Conservation (phyloP, 2,888 invertebrate species). For the Pilophorus perplexus region DNA sequence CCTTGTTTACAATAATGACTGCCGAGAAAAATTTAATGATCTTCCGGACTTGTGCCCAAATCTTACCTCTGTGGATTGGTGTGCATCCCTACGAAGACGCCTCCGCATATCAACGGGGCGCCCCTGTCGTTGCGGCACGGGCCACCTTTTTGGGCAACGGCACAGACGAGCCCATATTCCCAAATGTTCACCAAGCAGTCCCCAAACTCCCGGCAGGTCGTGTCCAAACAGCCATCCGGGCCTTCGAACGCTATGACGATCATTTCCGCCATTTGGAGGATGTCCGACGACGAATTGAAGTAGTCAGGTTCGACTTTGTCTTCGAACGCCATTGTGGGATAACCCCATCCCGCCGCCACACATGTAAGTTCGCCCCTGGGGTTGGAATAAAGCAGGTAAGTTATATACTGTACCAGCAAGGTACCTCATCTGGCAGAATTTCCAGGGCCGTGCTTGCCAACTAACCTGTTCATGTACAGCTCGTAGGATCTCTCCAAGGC, state of each 20-base stretch:
- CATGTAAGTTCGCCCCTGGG: too few relatives aligned
- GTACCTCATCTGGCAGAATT: too few relatives aligned
- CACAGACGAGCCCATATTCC: conserved; percentile 35
- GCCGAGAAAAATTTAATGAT: background rate
- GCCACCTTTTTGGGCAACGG: conserved; percentile 8
- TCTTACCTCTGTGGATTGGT: background rate
- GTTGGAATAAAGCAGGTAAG: too few relatives aligned
- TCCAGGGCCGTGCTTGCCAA: too few relatives aligned
- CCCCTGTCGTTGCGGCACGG: conserved; percentile 29
- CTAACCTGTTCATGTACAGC: too few relatives aligned
- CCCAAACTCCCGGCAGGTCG: conserved; percentile 4
- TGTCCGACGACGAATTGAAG: conserved; percentile 8
- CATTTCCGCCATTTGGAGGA: conserved; percentile 5
- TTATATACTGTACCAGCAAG: too few relatives aligned
- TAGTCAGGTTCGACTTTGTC: background rate
- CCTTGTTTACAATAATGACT: background rate
- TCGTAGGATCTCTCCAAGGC: too few relatives aligned
- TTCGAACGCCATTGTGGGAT: background rate
- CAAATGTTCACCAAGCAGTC: conserved; percentile 21
- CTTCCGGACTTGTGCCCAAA: background rate
- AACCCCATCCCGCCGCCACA: background rate
- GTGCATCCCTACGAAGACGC: background rate
- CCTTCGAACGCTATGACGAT: background rate
- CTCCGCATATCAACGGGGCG: conserved; percentile 12
- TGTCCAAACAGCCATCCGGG: background rate